Evolutionary conservation across 2,113 vertebrate genomes (phyloP).

Genomic region (Cochlearius cochlearius): DNA sequence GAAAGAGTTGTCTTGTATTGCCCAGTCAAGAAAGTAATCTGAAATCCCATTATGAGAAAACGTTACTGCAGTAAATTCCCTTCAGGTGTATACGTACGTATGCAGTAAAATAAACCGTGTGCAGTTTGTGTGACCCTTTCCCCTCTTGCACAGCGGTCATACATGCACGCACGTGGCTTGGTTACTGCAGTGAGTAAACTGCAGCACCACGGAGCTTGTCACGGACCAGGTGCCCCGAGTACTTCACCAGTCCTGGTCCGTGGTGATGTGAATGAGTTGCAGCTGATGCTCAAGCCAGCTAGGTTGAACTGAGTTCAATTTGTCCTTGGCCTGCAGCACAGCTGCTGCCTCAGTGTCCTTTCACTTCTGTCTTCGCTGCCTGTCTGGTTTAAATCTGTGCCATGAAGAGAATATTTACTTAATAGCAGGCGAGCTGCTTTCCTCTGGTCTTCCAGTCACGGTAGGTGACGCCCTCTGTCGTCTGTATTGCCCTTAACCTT

Average conservation of each 20-base stretch:
- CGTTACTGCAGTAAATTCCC: background rate
- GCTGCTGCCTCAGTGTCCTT: background rate
- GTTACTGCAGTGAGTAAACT: background rate
- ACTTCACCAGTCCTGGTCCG: background rate
- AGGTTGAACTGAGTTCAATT: fast-evolving
- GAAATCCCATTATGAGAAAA: background rate
- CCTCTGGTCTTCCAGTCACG: fast-evolving
- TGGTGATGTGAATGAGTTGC: background rate
- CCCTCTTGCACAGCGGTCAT: fast-evolving
- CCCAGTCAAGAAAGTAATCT: background rate
- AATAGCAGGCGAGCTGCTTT: background rate
- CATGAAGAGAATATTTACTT: too few species aligned
- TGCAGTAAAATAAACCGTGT: fast-evolving
- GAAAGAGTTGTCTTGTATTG: background rate
- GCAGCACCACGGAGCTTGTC: background rate
- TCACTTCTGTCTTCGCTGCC: background rate
- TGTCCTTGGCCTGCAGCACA: background rate
- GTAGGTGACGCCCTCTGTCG: background rate
- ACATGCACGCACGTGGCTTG: fast-evolving
- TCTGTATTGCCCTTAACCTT: background rate
- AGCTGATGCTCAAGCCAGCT: background rate
- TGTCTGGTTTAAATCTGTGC: background rate
- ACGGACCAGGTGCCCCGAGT: fast-evolving
- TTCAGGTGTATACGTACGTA: fast-evolving
- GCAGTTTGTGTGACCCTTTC: background rate